Evolutionary conservation across 1,140 invertebrate species (phyloP).

Genomic region (Araneus ventricosus): DNA sequence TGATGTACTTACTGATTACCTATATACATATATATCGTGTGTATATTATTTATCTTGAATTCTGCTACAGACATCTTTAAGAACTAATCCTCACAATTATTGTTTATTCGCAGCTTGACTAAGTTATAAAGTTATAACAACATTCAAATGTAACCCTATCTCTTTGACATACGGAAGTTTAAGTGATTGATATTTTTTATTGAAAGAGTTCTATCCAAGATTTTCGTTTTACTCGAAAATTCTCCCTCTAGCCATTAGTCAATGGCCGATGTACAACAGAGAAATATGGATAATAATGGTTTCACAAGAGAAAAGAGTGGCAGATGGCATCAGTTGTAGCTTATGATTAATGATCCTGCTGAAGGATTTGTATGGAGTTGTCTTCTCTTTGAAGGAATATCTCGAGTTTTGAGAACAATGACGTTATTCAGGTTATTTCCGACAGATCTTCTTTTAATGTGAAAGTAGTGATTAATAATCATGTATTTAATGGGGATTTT

Average conservation of each 20-base stretch:
- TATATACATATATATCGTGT: no score
- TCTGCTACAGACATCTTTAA: no score
- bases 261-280: neutral
- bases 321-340: neutral
- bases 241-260: neutral
- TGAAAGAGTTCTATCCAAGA: neutral
- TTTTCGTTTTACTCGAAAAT: neutral
- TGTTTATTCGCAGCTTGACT: no score
- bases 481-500: no score
- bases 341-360: neutral
- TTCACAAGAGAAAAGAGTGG: neutral
- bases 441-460: neutral
- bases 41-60: no score
- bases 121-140: no score
- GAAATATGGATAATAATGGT: neutral
- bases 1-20: no score
- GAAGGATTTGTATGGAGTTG: neutral
- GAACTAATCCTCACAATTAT: no score
- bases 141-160: no score
- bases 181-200: constrained; percentile 12
- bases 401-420: neutral
- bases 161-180: neutral
- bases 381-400: neutral
- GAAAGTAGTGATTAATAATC: neutral
- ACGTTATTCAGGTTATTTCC: neutral